phyloP scores from a whole-genome alignment of 2,888 invertebrate species.

The Griposia aprilina region DNA sequence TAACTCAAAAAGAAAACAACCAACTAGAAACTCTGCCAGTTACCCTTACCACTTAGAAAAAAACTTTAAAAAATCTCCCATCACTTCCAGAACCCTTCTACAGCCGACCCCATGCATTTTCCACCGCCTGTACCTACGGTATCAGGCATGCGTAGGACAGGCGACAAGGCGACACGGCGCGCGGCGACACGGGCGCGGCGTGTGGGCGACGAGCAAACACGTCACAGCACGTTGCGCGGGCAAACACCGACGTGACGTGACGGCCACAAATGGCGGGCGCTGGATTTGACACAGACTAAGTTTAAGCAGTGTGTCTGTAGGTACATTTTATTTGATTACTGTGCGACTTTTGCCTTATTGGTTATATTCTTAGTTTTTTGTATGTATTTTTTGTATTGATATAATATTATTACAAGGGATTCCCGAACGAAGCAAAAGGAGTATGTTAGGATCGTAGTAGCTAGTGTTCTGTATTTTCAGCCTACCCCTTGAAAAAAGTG shows the following conservation, averaged over 20 bases:
- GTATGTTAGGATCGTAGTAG: not conserved
- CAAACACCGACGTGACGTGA: slow-evolving; percentile 54
- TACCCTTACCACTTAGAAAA: not conserved
- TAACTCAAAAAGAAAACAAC: not conserved
- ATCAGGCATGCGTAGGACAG: slow-evolving; percentile 51
- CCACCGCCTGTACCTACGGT: not conserved
- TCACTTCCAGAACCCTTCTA: slow-evolving; percentile 9
- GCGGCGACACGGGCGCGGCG: slow-evolving; percentile 40
- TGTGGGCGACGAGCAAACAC: slow-evolving; percentile 63
- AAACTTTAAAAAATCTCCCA: not conserved
- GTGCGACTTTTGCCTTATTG: not conserved
- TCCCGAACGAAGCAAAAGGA: not conserved
- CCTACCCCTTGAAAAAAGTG: not conserved
- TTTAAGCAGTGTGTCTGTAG: slow-evolving; percentile 1
- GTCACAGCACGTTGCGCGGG: slow-evolving; percentile 59
- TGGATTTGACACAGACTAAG: slow-evolving; percentile 9
- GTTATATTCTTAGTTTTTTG: not conserved
- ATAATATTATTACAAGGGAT: not conserved
- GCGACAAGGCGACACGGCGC: slow-evolving; percentile 40
- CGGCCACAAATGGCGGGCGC: slow-evolving; percentile 25
- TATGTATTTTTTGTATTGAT: not conserved
- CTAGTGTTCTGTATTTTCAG: not conserved
- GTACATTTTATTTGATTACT: not conserved
- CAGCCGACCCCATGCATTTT: slow-evolving; percentile 33
- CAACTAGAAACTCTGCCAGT: not conserved